Evolutionary conservation across 2,113 vertebrate genomes (phyloP), one percentile per base, ranked within the genome.

Genomic region (Nerophis ophidion): DNA sequence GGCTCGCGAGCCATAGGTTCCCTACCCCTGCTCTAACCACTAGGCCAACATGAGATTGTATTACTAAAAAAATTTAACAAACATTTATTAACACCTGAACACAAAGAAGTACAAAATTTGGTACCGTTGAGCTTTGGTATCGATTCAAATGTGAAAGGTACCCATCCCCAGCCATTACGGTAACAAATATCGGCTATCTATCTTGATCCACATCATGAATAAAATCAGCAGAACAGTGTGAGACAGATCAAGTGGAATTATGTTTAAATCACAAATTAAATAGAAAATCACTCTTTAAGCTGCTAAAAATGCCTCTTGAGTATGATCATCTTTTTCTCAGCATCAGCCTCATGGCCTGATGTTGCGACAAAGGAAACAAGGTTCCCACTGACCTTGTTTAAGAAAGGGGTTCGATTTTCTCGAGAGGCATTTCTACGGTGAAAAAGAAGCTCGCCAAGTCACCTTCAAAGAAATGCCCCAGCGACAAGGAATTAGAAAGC

Each of bases 401-500:
- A 84, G 71, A 62, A 46, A 66, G 60, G 70, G 76, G 85, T 85
- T 84, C 71, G 16, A 82, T 85, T 81, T 77, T 76, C 79, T 66
- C 74, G 74, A 82, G 74, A 80, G 61, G 71, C 71, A 63, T 86
- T 79, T 78, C 66, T 42, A 68, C 73, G 61, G 72, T 63, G 66
- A 75, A 81, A 82, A 76, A 72, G 77, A 83, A 86, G 82, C 74
- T 79, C 77, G 71, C 69, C 79, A 89, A 88, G 88, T 90, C 89
- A 90, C 90, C 87, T 90, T 90, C 87, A 89, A 84, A 89, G 87
- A 84, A 81, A 83, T 81, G 79, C 79, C 86, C 84, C 66, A 48
- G 71, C 76, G 76, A 83, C 78, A 74, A 65, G 65, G 81, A 84
- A 91, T 90, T 90, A 90, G 85, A 82, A 81, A 78, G 80, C 84